Evolutionary conservation across 2,797 vertebrate species (phyloP).

Genomic region (Clarias laeviceps): DNA sequence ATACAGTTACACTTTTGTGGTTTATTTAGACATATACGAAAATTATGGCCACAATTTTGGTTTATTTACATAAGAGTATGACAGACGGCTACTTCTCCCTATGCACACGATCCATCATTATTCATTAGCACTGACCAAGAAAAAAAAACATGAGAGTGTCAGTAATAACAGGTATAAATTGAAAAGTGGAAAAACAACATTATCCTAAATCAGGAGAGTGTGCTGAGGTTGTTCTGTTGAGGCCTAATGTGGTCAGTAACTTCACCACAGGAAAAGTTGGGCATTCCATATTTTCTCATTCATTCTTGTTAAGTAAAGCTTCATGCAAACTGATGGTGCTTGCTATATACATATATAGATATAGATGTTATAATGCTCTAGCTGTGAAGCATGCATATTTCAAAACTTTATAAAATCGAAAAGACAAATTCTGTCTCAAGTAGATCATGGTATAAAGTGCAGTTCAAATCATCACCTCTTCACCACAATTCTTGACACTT

Average conservation of each 20-base stretch:
- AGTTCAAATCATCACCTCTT: neutral
- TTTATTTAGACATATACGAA: conserved; percentile 16
- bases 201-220: conserved; percentile 41
- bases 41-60: conserved; percentile 19
- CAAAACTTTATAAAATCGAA: neutral
- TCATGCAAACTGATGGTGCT: neutral
- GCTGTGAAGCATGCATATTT: neutral
- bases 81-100: conserved; percentile 28
- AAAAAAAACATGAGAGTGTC: conserved; percentile 59
- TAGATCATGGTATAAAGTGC: neutral
- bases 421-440: neutral
- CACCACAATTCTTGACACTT: neutral
- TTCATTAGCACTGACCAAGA: conserved; percentile 35
- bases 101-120: conserved; percentile 5
- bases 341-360: neutral
- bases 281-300: conserved; percentile 37
- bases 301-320: neutral
- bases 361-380: neutral
- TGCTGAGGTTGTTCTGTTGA: conserved; percentile 65
- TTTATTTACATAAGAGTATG: conserved; percentile 26
- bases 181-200: conserved; percentile 60
- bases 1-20: conserved; percentile 31
- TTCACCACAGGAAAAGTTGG: conserved; percentile 66
- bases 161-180: conserved; percentile 54
- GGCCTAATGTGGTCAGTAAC: conserved; percentile 50